Evolutionary conservation across 2,888 invertebrate genomes (phyloP).

Genomic region (Drosophila cracens): DNA sequence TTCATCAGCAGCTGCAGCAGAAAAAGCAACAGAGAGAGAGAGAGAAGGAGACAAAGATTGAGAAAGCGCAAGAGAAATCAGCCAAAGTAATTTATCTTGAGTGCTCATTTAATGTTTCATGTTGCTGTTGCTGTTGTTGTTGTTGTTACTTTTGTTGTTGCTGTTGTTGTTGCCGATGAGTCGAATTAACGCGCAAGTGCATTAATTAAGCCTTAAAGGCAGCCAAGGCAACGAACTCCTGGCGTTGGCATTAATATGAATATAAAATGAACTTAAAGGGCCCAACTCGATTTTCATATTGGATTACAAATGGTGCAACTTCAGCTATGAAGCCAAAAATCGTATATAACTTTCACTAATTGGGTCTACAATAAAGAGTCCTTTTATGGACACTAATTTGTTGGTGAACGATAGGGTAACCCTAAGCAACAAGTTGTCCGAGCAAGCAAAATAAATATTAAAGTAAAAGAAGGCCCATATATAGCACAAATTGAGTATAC

Average conservation of each 20-base stretch:
- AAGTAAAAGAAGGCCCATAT: background rate
- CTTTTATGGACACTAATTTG: conserved; percentile 47
- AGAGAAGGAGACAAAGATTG: background rate
- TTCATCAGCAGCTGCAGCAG: conserved; percentile 11
- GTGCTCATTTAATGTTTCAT: conserved; percentile 66
- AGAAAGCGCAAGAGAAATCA: conserved; percentile 28
- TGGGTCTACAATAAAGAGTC: conserved; percentile 30
- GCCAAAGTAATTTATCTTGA: conserved; percentile 75
- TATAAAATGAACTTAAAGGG: conserved; percentile 22
- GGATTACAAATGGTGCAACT: conserved; percentile 1
- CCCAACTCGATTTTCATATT: conserved; percentile 23
- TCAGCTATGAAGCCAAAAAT: background rate
- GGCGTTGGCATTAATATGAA: background rate
- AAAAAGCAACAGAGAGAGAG: background rate
- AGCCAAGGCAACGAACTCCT: conserved; percentile 48
- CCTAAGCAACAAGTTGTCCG: conserved; percentile 13
- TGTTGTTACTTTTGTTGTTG: background rate
- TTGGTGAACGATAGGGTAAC: background rate
- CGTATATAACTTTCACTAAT: conserved; percentile 47
- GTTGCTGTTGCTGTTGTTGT: conserved; percentile 11
- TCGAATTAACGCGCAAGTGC: conserved; percentile 72
- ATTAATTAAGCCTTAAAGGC: conserved; percentile 74
- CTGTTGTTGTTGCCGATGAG: conserved; percentile 33
- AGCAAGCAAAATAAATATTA: background rate
- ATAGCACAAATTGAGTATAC: conserved; percentile 29